Conservation (phyloP, 2,113 vertebrate genomes). For the Abramis brama region DNA sequence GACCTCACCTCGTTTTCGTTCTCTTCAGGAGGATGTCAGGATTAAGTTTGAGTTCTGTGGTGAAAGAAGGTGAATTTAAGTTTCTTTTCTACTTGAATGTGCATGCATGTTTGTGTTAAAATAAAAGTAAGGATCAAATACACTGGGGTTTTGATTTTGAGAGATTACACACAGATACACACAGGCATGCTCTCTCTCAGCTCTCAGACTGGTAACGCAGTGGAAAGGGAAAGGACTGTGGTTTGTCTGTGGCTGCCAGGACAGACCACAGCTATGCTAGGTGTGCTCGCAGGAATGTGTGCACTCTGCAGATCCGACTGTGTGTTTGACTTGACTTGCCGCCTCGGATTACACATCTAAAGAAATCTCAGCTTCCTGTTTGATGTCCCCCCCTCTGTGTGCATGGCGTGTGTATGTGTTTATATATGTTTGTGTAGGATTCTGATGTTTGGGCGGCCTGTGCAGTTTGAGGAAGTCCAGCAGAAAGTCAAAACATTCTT, state of each 20-base stretch:
- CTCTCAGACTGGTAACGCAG: slow-evolving; percentile 69
- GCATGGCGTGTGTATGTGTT: slow-evolving; percentile 50
- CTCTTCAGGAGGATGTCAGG: slow-evolving; percentile 88
- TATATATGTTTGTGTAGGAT: slow-evolving; percentile 76
- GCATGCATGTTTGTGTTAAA: background rate
- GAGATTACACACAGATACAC: slow-evolving; percentile 57
- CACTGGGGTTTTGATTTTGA: background rate
- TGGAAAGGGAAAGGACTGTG: slow-evolving; percentile 78
- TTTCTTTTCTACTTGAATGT: slow-evolving; percentile 19
- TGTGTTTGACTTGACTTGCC: slow-evolving; percentile 39
- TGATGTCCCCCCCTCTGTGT: slow-evolving; percentile 41
- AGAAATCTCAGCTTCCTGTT: slow-evolving; percentile 48
- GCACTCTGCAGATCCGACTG: slow-evolving; percentile 58
- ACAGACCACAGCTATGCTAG: slow-evolving; percentile 90
- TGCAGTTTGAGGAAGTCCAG: slow-evolving; percentile 90
- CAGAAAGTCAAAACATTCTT: slow-evolving; percentile 91
- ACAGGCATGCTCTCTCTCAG: slow-evolving; percentile 54
- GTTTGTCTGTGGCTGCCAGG: slow-evolving; percentile 81
- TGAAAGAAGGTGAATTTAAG: slow-evolving; percentile 85
- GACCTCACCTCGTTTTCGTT: slow-evolving; percentile 54
- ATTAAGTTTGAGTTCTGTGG: slow-evolving; percentile 96
- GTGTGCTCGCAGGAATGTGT: slow-evolving; percentile 83
- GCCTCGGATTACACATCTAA: slow-evolving; percentile 30
- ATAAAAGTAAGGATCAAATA: background rate
- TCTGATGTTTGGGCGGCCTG: slow-evolving; percentile 88